Evolutionary conservation across 2,797 vertebrate genomes (phyloP), one percentile per base, ranked within the genome.

Genomic region (Halcyon leucocephala): DNA sequence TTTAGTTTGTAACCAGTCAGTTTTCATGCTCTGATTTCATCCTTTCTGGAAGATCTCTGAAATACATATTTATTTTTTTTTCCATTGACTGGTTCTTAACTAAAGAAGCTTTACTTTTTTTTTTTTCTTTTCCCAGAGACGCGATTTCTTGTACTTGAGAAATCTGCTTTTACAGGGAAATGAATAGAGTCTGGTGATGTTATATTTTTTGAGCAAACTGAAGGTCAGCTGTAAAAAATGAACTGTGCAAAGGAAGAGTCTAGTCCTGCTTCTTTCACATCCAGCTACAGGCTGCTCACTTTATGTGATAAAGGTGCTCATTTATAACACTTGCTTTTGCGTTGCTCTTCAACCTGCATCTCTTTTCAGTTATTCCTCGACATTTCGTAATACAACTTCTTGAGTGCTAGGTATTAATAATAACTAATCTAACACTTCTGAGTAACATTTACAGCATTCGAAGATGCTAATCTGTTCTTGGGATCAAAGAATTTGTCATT

Each of bases 101-200:
- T 90, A 86, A 97, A 95, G 82, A 84, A 81, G 85, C 78, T 91
- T 82, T 90, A 39, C 37, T 29, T 83, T 89, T n/a, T 70, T 66
- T 55, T 55, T n/a, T 26, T 83, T 89, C 90, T 73, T 60, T 20
- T 21, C 8, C 13, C 51, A 49, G 82, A 91, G 29, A 19, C 2
- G 0, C 74, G 81, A 24, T 78, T 79, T 41, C 41, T 83, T 84
- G 58, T 55, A 37, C 37, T 89, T 82, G 58, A 90, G 69, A 89
- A 95, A 82, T 86, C 58, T 95, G 33, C 54, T 95, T 93, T 83
- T 92, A 48, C 49, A 72, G 55, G 35, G n/a, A 83, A 93, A 61
- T 78, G 61, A 83, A 80, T 90, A 88, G 52, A 44, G 57, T 83
- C 2, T 57, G 57, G 21, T 83, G n/a, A 14, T 79, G 33, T 90